phyloP scores from a whole-genome alignment of 2,888 invertebrate genomes.

The Xanthostigma xanthostigma region DNA sequence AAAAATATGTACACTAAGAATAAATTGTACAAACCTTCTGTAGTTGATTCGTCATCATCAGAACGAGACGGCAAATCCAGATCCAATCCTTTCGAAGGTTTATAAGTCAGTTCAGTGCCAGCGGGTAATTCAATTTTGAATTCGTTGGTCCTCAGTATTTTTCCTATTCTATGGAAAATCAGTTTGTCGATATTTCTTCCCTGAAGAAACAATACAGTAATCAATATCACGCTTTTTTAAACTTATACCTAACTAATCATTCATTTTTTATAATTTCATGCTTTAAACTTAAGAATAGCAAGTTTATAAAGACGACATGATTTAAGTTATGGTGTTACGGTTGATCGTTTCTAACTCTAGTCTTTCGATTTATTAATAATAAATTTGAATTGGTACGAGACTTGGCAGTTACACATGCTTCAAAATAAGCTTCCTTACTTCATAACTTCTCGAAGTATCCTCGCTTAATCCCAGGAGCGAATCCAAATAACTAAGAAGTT shows the following conservation, averaged over 20 bases:
- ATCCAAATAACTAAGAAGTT: slow-evolving; percentile 63
- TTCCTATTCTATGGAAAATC: slow-evolving; percentile 54
- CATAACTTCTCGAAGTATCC: slow-evolving; percentile 40
- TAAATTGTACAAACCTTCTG: slow-evolving; percentile 1
- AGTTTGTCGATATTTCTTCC: slow-evolving; percentile 54
- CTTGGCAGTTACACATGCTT: too few relatives aligned
- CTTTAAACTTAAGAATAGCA: too few relatives aligned
- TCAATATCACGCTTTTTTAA: neutral
- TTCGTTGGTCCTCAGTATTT: slow-evolving; percentile 58
- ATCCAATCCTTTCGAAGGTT: slow-evolving; percentile 49
- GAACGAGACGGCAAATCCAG: slow-evolving; percentile 38
- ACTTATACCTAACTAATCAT: slow-evolving; percentile 20
- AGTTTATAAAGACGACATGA: too few relatives aligned
- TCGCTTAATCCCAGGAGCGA: slow-evolving; percentile 46
- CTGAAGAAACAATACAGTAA: slow-evolving; percentile 23
- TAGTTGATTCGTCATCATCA: slow-evolving; percentile 18
- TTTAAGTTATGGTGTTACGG: too few relatives aligned
- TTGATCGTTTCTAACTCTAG: too few relatives aligned
- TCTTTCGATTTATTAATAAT: too few relatives aligned
- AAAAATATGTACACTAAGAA: neutral
- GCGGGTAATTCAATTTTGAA: slow-evolving; percentile 58
- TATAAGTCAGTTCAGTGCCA: slow-evolving; percentile 48
- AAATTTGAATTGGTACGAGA: too few relatives aligned
- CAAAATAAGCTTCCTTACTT: slow-evolving; percentile 17
- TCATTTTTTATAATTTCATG: too few relatives aligned